Evolutionary conservation across 2,113 vertebrate species (phyloP), one percentile per base, ranked within the genome.

Genomic region (Bambusicola thoracicus): DNA sequence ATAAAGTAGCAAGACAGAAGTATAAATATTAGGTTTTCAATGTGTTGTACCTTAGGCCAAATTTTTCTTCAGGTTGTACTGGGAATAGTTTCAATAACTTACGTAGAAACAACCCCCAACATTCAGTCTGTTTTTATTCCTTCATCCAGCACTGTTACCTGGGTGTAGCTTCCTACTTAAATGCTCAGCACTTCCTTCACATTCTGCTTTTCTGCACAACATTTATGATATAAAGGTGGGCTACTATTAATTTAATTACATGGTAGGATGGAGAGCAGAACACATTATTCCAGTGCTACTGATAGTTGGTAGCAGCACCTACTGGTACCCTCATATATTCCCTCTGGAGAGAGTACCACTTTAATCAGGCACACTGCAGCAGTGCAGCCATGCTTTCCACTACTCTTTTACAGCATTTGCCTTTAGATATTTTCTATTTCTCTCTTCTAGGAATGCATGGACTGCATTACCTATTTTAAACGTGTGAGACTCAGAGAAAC

Each of bases 281-380:
- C 49, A 20, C 0, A 2, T 44, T 62, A 21, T 53, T 79, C 7
- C 32, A 30, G 25, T 24, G 89, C 56, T 91, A 78, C 5, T 85
- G 76, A 81, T 11, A 65, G 91, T 5, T 56, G 55, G 95, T 27
- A 82, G 86, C 87, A 93, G 79, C 89, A 75, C 72, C 94, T 59
- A 15, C 85, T 20, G 68, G 32, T 91, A 44, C 66, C 91, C 76
- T 89, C 81, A 53, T 20, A 82, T 43, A 46, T 83, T 77, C 87
- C 82, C 94, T 17, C 69, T 41, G 82, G 68, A 67, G 41, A 41
- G 77, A 1, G 40, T 4, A 10, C 17, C 51, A 10, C 82, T 85
- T 59, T 20, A 93, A 85, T 74, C 87, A 58, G 4, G 58, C 55
- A 20, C 7, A 11, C 49, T 62, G 65, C 74, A 92, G 89, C 81